Conservation (phyloP, 2,888 invertebrate species). For the Ophion costatus region DNA sequence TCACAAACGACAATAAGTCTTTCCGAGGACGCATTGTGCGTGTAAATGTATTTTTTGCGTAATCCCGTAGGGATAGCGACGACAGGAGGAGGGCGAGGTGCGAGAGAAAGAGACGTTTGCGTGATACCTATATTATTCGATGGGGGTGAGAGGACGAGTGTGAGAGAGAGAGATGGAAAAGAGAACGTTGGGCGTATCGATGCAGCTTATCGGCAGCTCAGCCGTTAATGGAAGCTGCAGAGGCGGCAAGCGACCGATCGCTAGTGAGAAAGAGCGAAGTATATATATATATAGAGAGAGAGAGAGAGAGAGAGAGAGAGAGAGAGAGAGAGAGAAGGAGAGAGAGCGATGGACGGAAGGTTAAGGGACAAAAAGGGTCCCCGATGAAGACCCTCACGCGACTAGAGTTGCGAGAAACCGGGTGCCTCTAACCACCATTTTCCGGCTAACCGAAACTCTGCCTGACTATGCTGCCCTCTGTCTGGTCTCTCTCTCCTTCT, state of each 20-base stretch:
- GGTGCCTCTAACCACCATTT: conserved; percentile 65
- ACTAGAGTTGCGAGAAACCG: conserved; percentile 38
- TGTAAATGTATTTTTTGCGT: conserved; percentile 76
- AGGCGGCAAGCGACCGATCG: conserved; percentile 67
- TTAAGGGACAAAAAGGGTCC: conserved; percentile 73
- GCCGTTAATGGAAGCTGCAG: conserved; percentile 77
- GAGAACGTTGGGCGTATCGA: conserved; percentile 73
- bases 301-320: conserved; percentile 21
- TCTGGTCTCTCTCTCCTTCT: conserved; percentile 7
- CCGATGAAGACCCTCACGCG: conserved; percentile 45
- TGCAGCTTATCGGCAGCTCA: conserved; percentile 78
- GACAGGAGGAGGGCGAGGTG: conserved; percentile 18
- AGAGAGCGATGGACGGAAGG: conserved; percentile 54
- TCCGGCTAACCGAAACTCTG: conserved; percentile 61
- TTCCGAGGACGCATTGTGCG: conserved; percentile 69
- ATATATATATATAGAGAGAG: conserved; percentile 4
- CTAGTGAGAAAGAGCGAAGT: conserved; percentile 26
- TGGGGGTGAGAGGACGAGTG: not conserved
- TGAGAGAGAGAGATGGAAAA: conserved; percentile 34
- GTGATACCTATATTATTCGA: conserved; percentile 35
- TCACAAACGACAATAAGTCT: conserved; percentile 69
- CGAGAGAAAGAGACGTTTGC: conserved; percentile 44
- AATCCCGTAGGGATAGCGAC: conserved; percentile 69
- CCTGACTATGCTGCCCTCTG: conserved; percentile 36
- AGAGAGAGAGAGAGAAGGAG: conserved; percentile 26